Evolutionary conservation across 2,113 vertebrate genomes (phyloP), one percentile per base, ranked within the genome.

Genomic region (Poeciliopsis retropinna): DNA sequence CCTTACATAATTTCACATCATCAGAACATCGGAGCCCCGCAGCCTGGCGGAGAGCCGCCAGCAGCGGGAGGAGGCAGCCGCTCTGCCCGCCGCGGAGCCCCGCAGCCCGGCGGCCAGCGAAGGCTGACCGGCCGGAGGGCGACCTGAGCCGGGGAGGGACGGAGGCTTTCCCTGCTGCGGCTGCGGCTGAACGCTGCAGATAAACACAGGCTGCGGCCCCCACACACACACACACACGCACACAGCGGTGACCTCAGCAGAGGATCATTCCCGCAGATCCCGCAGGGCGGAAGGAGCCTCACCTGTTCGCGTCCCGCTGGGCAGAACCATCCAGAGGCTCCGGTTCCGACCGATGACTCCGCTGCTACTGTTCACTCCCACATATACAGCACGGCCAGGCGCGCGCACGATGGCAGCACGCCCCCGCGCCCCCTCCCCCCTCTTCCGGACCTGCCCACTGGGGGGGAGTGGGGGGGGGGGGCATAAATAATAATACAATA

Each of bases 1-100:
- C 64, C 70, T 90, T 88, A 84, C 81, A 79, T 90, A 87, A 87
- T 73, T 70, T 54, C 73, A 28, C 39, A 44, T 17, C 60, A 32
- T 17, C 30, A n/a, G 15, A 39, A 17, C 32, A 13, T 2, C 28
- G 11, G 22, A 34, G 37, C 22, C 13, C 13, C 15, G n/a, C 28
- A 12, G 14, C 37, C 37, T 19, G 39, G 5, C 10, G 4, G 34
- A 57, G 47, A 0, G 11, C 7, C 62, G 27, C 57, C 57, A 8
- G 37, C 60, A 32, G 60, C 66, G 22, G 32, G 67, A 22, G 30
- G 67, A 60, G 17, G 22, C n/a, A 31, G 60, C 0, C 3, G 1
- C 34, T 66, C 37, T 44, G 69, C 70, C 77, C 37, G 66, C 63
- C 4, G 75, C 60, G 14, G n/a, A 41, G 65, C 82, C 63, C 70